Evolutionary conservation across 2,113 vertebrate species (phyloP).

Genomic region (Catharus bicknelli): DNA sequence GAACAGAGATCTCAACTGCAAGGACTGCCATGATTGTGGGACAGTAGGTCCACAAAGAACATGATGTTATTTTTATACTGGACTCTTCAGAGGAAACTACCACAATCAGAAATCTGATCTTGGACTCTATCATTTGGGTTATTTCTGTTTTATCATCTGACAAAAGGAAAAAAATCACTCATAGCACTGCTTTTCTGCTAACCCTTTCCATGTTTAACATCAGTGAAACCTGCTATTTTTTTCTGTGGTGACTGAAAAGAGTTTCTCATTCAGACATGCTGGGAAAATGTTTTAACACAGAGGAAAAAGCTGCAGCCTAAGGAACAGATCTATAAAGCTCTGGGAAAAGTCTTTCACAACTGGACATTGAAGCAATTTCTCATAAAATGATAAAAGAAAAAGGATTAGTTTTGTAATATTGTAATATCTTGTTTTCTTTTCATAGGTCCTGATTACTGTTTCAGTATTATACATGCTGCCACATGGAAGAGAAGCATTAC

Average conservation of each 20-base stretch:
- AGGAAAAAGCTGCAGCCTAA: not conserved
- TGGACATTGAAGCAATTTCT: not conserved
- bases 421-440: not conserved
- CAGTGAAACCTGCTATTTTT: constrained; percentile 8
- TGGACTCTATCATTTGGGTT: not conserved
- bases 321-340: not conserved
- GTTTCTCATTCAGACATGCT: not conserved
- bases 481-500: not conserved
- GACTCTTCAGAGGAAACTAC: not conserved
- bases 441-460: not conserved
- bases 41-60: not conserved
- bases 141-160: constrained; percentile 20
- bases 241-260: not conserved
- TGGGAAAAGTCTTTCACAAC: not conserved
- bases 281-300: constrained; percentile 9
- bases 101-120: not conserved
- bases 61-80: not conserved
- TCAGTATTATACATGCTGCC: not conserved
- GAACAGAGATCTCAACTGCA: not conserved
- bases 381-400: not conserved
- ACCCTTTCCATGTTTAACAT: constrained; percentile 34
- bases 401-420: not conserved
- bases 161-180: not conserved
- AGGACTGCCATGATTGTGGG: not conserved
- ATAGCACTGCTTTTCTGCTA: not conserved